phyloP scores from a whole-genome alignment of 2,797 vertebrate genomes.

The Anomalospiza imberbis region DNA sequence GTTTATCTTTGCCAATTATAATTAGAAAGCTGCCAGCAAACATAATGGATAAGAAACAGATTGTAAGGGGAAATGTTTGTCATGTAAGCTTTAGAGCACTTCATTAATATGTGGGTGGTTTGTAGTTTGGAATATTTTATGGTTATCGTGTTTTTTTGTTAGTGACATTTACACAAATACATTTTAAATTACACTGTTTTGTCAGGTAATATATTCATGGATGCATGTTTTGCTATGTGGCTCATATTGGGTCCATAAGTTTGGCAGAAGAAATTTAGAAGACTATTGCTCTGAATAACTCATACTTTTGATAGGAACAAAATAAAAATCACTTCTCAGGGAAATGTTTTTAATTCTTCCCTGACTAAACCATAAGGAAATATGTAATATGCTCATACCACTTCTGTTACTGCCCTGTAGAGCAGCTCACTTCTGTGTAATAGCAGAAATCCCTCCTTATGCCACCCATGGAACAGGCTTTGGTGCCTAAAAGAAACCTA shows the following conservation, averaged over 20 bases:
- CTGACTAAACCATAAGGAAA: background rate
- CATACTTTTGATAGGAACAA: background rate
- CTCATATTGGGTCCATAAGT: background rate
- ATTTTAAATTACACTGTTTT: background rate
- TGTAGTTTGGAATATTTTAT: background rate
- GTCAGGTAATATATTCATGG: background rate
- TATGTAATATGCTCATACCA: background rate
- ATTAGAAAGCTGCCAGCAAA: constrained; percentile 4
- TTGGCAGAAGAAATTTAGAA: background rate
- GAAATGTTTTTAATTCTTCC: background rate
- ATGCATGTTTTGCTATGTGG: background rate
- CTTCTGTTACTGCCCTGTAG: background rate
- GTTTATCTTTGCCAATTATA: background rate
- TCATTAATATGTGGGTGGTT: background rate
- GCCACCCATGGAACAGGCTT: background rate
- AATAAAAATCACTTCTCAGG: background rate
- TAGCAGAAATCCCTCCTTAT: background rate
- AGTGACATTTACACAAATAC: background rate
- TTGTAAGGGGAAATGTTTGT: background rate
- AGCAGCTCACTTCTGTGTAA: background rate
- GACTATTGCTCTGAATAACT: background rate
- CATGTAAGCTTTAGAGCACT: background rate
- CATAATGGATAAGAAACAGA: background rate
- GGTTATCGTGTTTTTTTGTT: background rate
- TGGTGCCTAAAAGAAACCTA: background rate